These are phyloP conservation scores for Prosopocoilus inquinatus DNA, from an alignment of 2,888 invertebrate species.

Conservation along the genomic window DNA sequence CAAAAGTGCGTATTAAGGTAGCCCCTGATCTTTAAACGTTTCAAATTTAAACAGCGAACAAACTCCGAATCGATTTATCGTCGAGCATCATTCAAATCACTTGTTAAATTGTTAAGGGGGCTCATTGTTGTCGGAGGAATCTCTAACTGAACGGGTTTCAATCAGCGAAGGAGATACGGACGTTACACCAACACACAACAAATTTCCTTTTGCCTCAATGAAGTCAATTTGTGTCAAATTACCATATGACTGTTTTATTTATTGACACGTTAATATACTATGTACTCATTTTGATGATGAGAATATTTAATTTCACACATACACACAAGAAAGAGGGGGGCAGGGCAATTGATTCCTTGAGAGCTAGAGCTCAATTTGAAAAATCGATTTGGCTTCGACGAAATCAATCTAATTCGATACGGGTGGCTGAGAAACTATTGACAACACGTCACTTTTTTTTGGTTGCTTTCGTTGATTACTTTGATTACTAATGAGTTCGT, in stretches of 20 bases:
- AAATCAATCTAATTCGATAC: too few species aligned
- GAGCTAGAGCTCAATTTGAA: too few species aligned
- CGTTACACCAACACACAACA: background rate
- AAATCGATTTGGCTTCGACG: too few species aligned
- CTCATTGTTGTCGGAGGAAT: background rate
- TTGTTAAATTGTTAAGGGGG: background rate
- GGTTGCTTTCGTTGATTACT: too few species aligned
- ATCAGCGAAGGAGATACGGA: slow-evolving; percentile 1
- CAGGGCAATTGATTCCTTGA: too few species aligned
- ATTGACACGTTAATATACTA: background rate
- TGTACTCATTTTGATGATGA: too few species aligned
- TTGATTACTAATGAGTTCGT: too few species aligned
- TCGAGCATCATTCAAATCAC: background rate
- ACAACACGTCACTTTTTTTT: too few species aligned
- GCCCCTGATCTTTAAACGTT: slow-evolving; percentile 12
- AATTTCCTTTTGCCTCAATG: background rate
- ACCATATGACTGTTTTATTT: background rate
- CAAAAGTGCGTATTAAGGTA: slow-evolving; percentile 21
- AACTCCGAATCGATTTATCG: background rate
- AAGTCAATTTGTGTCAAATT: background rate
- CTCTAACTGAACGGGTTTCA: background rate
- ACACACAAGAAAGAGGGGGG: too few species aligned
- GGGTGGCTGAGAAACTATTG: too few species aligned
- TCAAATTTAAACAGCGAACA: background rate
- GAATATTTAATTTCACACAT: too few species aligned